A percentile compares a stretch with the other conserved stretches of the same genome.
phyloP scores from a whole-genome alignment of 2,797 vertebrate genomes.

The Paguma larvata region DNA sequence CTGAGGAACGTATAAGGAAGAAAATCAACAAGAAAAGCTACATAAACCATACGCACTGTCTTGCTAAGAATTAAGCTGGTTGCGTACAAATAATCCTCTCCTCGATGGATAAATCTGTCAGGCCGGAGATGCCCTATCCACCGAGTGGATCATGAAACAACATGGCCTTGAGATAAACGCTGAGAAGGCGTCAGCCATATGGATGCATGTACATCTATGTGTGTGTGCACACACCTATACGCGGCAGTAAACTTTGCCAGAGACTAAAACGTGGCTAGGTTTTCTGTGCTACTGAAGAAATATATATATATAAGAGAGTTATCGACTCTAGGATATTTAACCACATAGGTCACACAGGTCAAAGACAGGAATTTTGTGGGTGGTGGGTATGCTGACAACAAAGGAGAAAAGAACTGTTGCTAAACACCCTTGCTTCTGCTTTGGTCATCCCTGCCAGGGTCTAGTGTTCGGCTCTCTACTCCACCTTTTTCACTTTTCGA shows the following conservation, averaged over 20 bases:
- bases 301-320: background rate
- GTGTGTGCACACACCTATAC: background rate
- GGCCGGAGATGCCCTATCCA: background rate
- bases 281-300: background rate
- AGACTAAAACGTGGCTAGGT: background rate
- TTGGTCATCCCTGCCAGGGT: background rate
- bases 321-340: background rate
- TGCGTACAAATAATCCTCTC: constrained; percentile 32
- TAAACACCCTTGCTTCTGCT: background rate
- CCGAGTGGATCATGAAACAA: background rate
- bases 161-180: background rate
- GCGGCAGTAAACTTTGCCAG: background rate
- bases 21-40: constrained; percentile 48
- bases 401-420: background rate
- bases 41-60: constrained; percentile 43
- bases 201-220: no score
- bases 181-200: background rate
- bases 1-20: constrained; percentile 69
- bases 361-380: background rate
- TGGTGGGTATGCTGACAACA: background rate
- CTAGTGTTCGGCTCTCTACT: background rate
- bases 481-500: background rate
- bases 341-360: background rate
- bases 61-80: constrained; percentile 62
- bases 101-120: constrained; percentile 38